Conservation (phyloP, 2,888 invertebrate genomes). For the Argyra leucocephala region DNA sequence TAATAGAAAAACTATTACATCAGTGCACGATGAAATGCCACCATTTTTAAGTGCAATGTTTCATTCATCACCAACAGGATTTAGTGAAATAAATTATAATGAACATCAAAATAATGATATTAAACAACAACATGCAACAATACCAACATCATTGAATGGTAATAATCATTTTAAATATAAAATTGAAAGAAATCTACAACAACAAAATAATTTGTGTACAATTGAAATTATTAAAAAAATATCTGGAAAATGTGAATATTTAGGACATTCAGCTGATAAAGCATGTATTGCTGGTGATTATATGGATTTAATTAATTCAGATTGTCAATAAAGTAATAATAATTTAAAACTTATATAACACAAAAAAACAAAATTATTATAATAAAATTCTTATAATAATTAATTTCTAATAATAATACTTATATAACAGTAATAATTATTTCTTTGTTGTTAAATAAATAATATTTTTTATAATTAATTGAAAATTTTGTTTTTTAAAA, state of each 20-base stretch:
- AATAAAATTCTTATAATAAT: no score
- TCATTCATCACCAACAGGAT: not conserved
- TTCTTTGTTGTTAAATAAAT: no score
- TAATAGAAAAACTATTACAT: not conserved
- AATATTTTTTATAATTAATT: no score
- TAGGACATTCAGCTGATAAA: constrained; percentile 12
- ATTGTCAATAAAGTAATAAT: constrained; percentile 17
- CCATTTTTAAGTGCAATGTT: not conserved
- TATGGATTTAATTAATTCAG: constrained; percentile 17
- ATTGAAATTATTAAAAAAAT: constrained; percentile 17
- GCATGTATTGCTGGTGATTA: constrained; percentile 18
- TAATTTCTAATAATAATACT: no score
- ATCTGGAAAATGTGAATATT: constrained; percentile 17
- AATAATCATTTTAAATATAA: constrained; percentile 2
- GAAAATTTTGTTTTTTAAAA: no score
- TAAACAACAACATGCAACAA: not conserved
- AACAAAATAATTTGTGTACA: constrained; percentile 10
- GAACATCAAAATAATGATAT: not conserved
- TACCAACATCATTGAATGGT: not conserved
- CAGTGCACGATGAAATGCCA: not conserved
- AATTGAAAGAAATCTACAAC: not conserved
- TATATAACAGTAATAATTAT: no score
- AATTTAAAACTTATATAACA: no score
- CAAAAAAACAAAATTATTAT: no score
- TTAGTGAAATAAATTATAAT: not conserved